phyloP scores from a whole-genome alignment of 1,140 invertebrate species.

The Homarus americanus region DNA sequence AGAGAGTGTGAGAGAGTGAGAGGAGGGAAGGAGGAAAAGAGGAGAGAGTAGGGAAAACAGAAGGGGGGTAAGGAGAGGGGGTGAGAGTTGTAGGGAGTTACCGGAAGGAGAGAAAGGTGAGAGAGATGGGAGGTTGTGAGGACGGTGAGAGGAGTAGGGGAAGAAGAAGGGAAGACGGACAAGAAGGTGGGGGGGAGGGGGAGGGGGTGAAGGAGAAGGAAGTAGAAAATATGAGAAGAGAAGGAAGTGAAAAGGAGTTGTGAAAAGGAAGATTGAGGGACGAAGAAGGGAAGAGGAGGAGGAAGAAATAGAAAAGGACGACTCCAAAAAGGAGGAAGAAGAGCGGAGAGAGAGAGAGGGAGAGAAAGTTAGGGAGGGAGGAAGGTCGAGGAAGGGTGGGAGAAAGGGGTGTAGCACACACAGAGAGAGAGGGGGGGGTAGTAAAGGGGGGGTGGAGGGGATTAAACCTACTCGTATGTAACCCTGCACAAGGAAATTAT shows the following conservation, averaged over 20 bases:
- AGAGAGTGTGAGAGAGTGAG: neutral
- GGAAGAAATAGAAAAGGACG: neutral
- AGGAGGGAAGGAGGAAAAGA: neutral
- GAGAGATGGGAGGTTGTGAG: too few relatives aligned
- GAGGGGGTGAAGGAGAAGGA: neutral
- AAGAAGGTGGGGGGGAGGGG: neutral
- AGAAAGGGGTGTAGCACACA: neutral
- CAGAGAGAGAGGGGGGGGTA: neutral
- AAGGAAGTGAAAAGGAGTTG: neutral
- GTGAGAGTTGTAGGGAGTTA: too few relatives aligned
- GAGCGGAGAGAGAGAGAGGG: neutral
- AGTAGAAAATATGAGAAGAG: too few relatives aligned
- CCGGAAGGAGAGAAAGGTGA: neutral
- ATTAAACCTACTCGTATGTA: conserved; percentile 56
- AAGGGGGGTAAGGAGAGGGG: too few relatives aligned
- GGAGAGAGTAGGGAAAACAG: neutral
- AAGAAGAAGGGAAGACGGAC: neutral
- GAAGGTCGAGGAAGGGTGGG: neutral
- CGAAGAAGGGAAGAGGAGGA: neutral
- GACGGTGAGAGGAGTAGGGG: neutral
- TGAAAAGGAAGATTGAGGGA: neutral
- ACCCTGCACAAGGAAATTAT: conserved; percentile 49
- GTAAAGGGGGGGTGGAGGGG: neutral
- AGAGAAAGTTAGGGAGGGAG: neutral
- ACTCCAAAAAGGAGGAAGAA: neutral